A percentile compares a stretch with the other conserved stretches of the same genome.
phyloP scores from a whole-genome alignment of 2,113 vertebrate species.

The human region DNA sequence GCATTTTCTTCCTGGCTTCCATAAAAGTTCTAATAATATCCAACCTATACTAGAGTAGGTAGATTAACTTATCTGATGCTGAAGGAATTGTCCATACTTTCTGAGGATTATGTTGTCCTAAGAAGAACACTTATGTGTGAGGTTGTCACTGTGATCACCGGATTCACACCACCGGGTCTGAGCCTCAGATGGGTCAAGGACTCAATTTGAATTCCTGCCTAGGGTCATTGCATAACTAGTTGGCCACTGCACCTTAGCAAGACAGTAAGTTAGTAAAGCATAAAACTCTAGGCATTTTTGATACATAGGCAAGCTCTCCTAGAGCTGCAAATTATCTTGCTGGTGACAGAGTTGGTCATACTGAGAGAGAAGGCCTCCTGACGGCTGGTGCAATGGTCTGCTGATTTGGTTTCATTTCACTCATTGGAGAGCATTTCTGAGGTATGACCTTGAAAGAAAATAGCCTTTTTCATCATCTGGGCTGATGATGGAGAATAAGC shows the following conservation, averaged over 20 bases:
- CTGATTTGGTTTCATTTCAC: slow-evolving; percentile 21
- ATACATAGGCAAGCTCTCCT: not conserved
- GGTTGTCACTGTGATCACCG: not conserved
- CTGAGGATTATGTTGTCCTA: not conserved
- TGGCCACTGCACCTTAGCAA: not conserved
- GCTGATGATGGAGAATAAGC: not conserved
- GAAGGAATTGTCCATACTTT: not conserved
- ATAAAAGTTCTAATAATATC: not conserved
- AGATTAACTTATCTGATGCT: not conserved
- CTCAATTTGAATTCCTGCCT: not conserved
- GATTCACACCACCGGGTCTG: not conserved
- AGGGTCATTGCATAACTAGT: not conserved
- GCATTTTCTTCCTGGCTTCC: not conserved
- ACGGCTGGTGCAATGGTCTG: not conserved
- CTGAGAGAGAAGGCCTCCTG: not conserved
- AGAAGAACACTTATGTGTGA: not conserved
- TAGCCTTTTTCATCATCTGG: not conserved
- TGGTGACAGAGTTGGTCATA: not conserved
- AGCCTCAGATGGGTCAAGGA: not conserved
- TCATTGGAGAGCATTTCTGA: slow-evolving; percentile 19
- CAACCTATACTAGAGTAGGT: not conserved
- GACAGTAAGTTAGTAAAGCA: not conserved
- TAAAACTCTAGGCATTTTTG: not conserved
- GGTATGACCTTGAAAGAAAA: not conserved
- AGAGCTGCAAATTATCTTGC: not conserved